Evolutionary conservation across 2,797 vertebrate genomes (phyloP).

Genomic region (Eulemur mongoz): DNA sequence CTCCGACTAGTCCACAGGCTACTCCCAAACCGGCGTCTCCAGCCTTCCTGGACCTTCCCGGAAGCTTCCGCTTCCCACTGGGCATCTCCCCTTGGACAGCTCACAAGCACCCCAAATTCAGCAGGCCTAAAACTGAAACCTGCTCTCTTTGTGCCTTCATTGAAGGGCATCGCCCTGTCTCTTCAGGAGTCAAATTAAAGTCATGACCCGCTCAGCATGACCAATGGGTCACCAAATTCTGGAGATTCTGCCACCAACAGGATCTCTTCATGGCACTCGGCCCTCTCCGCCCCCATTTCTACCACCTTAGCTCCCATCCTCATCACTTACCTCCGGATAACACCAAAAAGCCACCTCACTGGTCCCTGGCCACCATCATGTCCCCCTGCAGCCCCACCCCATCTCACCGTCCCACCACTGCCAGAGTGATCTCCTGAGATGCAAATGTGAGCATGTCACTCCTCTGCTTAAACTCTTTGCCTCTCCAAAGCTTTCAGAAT

Average conservation of each 20-base stretch:
- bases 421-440: not conserved
- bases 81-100: not conserved
- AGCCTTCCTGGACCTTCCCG: not conserved
- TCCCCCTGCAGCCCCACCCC: not conserved
- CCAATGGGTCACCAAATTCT: not conserved
- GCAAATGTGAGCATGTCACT: rapidly evolving
- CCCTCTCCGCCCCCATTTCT: not conserved
- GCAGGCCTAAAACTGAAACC: not conserved
- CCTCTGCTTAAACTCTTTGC: not conserved
- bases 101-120: not conserved
- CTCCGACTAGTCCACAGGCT: not conserved
- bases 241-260: not conserved
- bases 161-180: not conserved
- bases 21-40: not conserved
- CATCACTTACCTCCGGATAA: not conserved
- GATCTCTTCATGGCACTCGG: not conserved
- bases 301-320: too few species aligned
- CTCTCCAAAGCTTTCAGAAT: not conserved
- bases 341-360: not conserved
- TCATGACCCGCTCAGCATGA: too few species aligned
- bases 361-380: not conserved
- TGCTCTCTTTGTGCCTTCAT: not conserved
- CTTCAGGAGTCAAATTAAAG: not conserved
- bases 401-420: not conserved
- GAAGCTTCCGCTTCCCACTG: not conserved